Evolutionary conservation across 2,888 invertebrate species (phyloP), one percentile per base, ranked within the genome.

Genomic region (Dicroscelio sp.): DNA sequence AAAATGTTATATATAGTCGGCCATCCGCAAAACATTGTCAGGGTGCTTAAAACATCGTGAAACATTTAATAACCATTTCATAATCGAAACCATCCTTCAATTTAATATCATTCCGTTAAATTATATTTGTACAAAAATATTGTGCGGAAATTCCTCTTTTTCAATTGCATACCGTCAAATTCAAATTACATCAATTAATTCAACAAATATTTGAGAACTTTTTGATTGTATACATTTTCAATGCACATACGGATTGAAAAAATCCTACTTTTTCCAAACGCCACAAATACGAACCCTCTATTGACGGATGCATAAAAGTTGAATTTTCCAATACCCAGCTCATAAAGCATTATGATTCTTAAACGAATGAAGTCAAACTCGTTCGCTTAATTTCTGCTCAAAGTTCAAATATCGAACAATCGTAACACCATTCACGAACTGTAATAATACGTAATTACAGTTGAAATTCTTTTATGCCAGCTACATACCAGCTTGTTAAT

Each of bases 371-470:
- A 88, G 23, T 69, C 63, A 75, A 88, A 73, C 60, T 83, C 48
- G 31, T 25, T 75, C 58, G 55, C 58, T 82, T 82, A 67, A 75
- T 83, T 82, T 82, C 60, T 33, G 23, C 82, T 67, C 55, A 82
- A 88, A 67, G 69, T 88, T 88, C 87, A 76, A 88, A 76, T 82
- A 58, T 82, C 82, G 60, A 76, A 76, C 76, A 88, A 88, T 82
- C 76, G 82, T 82, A 88, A 82, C 63, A 60, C 58, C 33, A 88
- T 88, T 88, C 69, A 67, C 55, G 20, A 75, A 48, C 65, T 82
- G 67, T 52, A 75, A 82, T 88, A 88, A 88, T 82, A 76, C 60
- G 55, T 82, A 82, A 82, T 82, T 80, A 80, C 73, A 65, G 65
- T 86, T 80, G 27, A 82, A 88, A 76, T 79, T 52, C 33, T 86